These are phyloP conservation scores for Heliconius melpomene DNA, from an alignment of 1,140 invertebrate genomes.

Conservation along the genomic window DNA sequence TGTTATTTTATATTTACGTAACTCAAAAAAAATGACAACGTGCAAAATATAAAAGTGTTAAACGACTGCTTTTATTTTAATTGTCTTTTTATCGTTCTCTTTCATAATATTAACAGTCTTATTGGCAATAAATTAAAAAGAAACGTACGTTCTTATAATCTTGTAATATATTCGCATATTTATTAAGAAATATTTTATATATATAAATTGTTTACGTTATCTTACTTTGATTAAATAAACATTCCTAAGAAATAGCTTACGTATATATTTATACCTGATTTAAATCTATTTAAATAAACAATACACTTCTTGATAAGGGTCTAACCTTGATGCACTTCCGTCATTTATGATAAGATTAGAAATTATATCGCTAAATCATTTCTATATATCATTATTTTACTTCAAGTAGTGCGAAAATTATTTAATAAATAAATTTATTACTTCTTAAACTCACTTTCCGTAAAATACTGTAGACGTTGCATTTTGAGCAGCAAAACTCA, in stretches of 20 bases:
- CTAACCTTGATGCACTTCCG: conserved; percentile 4
- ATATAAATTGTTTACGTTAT: neutral
- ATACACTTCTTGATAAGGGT: neutral
- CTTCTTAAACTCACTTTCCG: too few species aligned
- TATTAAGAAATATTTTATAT: neutral
- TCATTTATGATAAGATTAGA: neutral
- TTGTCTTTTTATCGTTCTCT: too few species aligned
- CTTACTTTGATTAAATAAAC: neutral
- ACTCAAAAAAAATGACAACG: too few species aligned
- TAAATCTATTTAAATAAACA: neutral
- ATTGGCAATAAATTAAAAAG: too few species aligned
- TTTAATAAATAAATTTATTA: neutral
- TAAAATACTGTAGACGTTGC: too few species aligned
- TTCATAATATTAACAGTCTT: too few species aligned
- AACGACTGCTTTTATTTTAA: too few species aligned
- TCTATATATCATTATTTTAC: neutral
- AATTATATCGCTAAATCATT: neutral
- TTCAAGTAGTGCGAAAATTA: neutral
- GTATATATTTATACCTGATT: neutral
- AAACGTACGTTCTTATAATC: too few species aligned
- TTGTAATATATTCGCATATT: too few species aligned
- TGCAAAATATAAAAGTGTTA: too few species aligned
- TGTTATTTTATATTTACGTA: too few species aligned
- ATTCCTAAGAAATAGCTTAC: neutral
- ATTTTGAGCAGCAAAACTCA: too few species aligned